Evolutionary conservation across 2,888 invertebrate species (phyloP).

Genomic region (Diogma glabrata): DNA sequence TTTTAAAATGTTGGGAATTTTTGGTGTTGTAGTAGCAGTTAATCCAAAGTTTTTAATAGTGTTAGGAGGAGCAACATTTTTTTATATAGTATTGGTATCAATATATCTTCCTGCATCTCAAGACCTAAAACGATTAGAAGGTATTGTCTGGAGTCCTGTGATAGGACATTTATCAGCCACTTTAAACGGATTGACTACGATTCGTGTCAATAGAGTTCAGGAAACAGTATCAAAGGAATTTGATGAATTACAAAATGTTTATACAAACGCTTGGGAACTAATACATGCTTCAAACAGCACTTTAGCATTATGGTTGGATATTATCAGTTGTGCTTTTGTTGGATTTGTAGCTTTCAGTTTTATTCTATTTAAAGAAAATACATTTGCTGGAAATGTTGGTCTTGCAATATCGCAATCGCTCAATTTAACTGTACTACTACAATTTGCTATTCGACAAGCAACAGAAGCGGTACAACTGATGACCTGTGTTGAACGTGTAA

Average conservation of each 20-base stretch:
- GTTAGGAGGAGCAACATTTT: constrained; percentile 47
- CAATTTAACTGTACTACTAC: constrained; percentile 59
- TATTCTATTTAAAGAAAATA: constrained; percentile 42
- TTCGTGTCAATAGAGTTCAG: constrained; percentile 65
- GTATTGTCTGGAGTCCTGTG: constrained; percentile 75
- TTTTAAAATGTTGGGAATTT: constrained; percentile 56
- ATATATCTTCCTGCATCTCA: constrained; percentile 63
- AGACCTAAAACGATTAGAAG: constrained; percentile 61
- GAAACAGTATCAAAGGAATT: constrained; percentile 59
- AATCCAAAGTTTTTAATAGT: constrained; percentile 57
- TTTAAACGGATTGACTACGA: constrained; percentile 74
- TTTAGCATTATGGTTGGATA: constrained; percentile 65
- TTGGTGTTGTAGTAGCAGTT: constrained; percentile 57
- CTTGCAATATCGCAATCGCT: constrained; percentile 56
- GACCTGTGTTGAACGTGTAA: constrained; percentile 60
- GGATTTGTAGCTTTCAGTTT: constrained; percentile 51
- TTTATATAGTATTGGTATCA: constrained; percentile 51
- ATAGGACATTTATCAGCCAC: constrained; percentile 85
- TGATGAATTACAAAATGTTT: constrained; percentile 53
- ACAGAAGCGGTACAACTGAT: constrained; percentile 59
- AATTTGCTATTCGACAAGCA: constrained; percentile 54
- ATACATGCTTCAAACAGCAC: constrained; percentile 39
- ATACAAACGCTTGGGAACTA: constrained; percentile 35
- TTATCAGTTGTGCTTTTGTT: constrained; percentile 55
- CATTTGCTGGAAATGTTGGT: constrained; percentile 57